phyloP scores from a whole-genome alignment of 2,888 invertebrate species.

The Agriopis marginaria region DNA sequence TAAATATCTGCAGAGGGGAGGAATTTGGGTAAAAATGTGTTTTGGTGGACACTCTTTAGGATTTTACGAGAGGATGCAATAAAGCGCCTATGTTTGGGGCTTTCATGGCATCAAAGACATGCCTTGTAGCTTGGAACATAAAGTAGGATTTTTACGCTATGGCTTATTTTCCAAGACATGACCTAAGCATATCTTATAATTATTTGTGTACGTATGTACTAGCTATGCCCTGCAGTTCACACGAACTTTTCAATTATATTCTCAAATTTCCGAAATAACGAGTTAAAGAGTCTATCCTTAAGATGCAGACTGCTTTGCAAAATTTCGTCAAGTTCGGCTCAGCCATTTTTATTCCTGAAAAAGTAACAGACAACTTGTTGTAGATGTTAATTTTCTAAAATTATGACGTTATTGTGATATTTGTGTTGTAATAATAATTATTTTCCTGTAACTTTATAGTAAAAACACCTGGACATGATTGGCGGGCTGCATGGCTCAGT shows the following conservation, averaged over 20 bases:
- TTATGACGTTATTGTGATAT: too few relatives aligned
- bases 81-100: slow-evolving; percentile 25
- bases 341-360: too few relatives aligned
- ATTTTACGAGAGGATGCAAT: slow-evolving; percentile 29
- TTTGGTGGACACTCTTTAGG: slow-evolving; percentile 46
- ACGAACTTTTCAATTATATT: background rate
- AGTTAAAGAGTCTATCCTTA: too few relatives aligned
- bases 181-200: background rate
- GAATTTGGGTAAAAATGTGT: slow-evolving; percentile 58
- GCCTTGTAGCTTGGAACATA: background rate
- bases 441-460: too few relatives aligned
- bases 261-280: background rate
- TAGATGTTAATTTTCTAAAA: too few relatives aligned
- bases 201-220: too few relatives aligned
- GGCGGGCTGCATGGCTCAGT: too few relatives aligned
- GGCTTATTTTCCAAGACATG: background rate
- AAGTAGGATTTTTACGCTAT: background rate
- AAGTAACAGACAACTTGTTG: too few relatives aligned
- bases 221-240: background rate
- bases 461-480: too few relatives aligned
- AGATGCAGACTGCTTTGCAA: too few relatives aligned
- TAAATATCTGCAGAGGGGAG: slow-evolving; percentile 75
- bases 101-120: slow-evolving; percentile 17
- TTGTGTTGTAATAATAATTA: too few relatives aligned
- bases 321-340: too few relatives aligned